Base-by-base conservation (phyloP, 2,888 invertebrate species). In the Metallyticus violacea region DNA sequence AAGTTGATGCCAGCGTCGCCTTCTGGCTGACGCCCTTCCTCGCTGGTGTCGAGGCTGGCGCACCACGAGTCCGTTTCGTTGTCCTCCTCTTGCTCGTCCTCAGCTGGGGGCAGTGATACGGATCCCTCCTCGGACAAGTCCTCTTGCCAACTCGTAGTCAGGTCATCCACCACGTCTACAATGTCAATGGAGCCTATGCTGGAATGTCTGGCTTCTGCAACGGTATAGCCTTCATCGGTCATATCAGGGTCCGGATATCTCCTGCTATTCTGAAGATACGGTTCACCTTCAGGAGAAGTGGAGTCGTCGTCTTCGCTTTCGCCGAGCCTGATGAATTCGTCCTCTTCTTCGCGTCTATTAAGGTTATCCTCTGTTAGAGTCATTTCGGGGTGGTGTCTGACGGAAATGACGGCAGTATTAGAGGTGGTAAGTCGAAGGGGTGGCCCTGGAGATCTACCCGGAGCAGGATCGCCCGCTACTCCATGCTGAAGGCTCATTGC, bases 391-490 rank as follows among this genome's bases (percentile, higher is more conserved):
- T 62, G 40, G 15, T 62, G 40, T 62, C 25, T 25, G 7, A 26
- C 81, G n/a, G 81, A 29, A 0, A 26, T n/a, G 27, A 30, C 29
- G n/a, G 81, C 29, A n/a, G 77, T 22, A 3, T 84, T 26, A 2
- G 26, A 79, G 81, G 30, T 77, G 40, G 79, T 84, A 77, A n/a
- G 26, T 77, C 22, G 40, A 1, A 82, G 84, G 84, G 94, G 95
- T 89, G 95, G 95, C 78, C 95, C 95, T 22, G 95, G 95, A 0
- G 95, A 95, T 77, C 95, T 92, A 7, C 95, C 95, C 0, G 95
- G 95, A 0, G 95, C 95, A 22, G 95, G 95, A 90, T 95, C 95
- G 86, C 94, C 94, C 89, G 92, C 93, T 4, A 85, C 77, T 26
- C 80, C 79, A n/a, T 86, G 85, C 25, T 79, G 81, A 9, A 85